Conservation (phyloP, 2,888 invertebrate genomes). For the Polia nebulosa region DNA sequence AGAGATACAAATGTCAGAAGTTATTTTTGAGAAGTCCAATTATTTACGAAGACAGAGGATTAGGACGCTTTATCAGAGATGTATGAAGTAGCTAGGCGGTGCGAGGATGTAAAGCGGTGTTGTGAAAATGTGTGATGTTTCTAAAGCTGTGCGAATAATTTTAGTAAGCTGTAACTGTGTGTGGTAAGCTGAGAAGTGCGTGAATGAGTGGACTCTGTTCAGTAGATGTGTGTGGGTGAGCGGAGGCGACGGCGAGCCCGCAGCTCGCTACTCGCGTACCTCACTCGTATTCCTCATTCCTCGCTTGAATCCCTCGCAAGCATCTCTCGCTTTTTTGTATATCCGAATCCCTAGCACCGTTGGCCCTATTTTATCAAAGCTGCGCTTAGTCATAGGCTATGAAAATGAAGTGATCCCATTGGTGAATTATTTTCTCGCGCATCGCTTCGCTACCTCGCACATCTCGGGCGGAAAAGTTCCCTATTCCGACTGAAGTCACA, state of each 20-base stretch:
- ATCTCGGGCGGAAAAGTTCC: not conserved
- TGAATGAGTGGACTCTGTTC: not conserved
- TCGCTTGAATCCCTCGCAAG: not conserved
- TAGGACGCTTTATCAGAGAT: not conserved
- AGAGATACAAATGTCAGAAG: conserved; percentile 29
- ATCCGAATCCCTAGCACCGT: not conserved
- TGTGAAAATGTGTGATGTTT: not conserved
- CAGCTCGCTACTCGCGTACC: not conserved
- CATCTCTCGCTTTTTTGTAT: not conserved
- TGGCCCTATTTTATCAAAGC: not conserved
- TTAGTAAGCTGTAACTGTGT: not conserved
- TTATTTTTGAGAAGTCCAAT: conserved; percentile 36
- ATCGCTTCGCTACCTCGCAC: not conserved
- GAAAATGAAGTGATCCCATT: not conserved
- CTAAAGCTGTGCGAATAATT: not conserved
- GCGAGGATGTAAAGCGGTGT: not conserved
- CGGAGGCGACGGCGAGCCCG: not conserved
- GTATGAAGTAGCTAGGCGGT: not conserved
- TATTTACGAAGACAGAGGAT: conserved; percentile 17
- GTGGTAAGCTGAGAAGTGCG: not conserved
- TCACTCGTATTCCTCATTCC: no score
- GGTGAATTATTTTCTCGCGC: not conserved
- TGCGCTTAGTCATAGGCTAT: not conserved
- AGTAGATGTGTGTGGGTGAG: not conserved
- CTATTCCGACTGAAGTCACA: conserved; percentile 30